phyloP scores from a whole-genome alignment of 2,888 invertebrate genomes.

The Chydorus sphaericus region DNA sequence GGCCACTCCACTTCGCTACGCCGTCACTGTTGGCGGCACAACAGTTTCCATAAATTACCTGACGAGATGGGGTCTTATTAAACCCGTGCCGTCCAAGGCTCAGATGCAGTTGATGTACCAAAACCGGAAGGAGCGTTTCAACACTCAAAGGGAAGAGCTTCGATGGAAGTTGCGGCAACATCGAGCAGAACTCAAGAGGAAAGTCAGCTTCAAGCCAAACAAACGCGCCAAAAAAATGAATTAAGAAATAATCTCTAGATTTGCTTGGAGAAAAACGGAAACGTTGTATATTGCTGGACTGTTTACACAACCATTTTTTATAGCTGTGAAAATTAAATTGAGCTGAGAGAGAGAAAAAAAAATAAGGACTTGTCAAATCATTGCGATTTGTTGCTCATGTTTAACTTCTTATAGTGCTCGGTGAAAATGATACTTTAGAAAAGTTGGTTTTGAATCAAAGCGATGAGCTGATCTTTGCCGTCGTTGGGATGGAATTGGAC shows the following conservation, averaged over 20 bases:
- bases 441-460: no score
- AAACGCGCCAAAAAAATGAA: no score
- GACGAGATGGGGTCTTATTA: slow-evolving; percentile 62
- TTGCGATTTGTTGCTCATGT: no score
- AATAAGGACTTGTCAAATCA: no score
- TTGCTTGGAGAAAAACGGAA: background rate
- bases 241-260: background rate
- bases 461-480: no score
- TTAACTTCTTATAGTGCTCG: no score
- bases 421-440: no score
- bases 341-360: no score
- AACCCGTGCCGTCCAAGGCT: slow-evolving; percentile 56
- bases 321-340: no score
- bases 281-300: background rate
- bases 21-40: slow-evolving; percentile 66
- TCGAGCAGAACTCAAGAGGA: slow-evolving; percentile 6
- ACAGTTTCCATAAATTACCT: slow-evolving; percentile 70
- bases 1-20: slow-evolving; percentile 75
- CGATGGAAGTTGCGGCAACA: slow-evolving; percentile 8
- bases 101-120: slow-evolving; percentile 46
- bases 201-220: background rate
- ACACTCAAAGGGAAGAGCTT: slow-evolving; percentile 25
- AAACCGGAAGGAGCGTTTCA: slow-evolving; percentile 37
- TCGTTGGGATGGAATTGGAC: no score
- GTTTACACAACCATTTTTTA: no score